Base-by-base conservation (phyloP, 64 coral and sea anemone genomes). In the Astreopora myriophthalma region DNA sequence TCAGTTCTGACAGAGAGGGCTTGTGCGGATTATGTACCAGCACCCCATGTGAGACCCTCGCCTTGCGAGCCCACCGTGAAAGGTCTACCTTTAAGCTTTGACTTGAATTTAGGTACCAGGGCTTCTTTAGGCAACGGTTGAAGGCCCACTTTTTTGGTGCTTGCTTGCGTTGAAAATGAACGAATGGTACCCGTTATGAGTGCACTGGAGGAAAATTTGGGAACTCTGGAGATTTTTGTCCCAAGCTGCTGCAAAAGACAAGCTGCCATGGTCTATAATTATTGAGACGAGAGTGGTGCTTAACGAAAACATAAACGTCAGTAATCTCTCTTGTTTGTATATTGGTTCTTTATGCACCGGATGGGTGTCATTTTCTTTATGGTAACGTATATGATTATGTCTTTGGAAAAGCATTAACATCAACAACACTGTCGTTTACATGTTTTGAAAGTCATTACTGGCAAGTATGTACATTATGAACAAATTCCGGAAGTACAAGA, bases 21-120 rank as follows among this genome's bases (percentile, higher is more conserved):
- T 73, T 39, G 20, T 40, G 34, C 36, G 70, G 65, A 42, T 88
- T 44, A 48, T 36, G 29, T 69, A 66, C 94, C 22, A 71, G 14
- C 26, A 91, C 78, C 20, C 69, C 94, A 71, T 85, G 71, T 29
- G 61, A 95, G 64, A 10, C 82, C 88, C 13, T 75, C 32, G 72
- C 87, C 52, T 62, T n/a, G 6, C 10, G 75, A 79, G 17, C 38
- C 38, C 10, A 22, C 27, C 68, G 34, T 71, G 23, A 34, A 71
- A 16, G 68, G 68, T 32, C 68, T 10, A 29, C 16, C 28, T 71
- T 33, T 71, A 5, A 71, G 27, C 26, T 8, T 71, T 25, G 68
- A 71, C 68, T 34, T 71, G 7, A 71, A 10, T 17, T 14, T 71
- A 14, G 68, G 27, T 3, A 17, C 9, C 11, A 75, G 36, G 1